A percentile compares a stretch with the other conserved stretches of the same genome.
Evolutionary conservation across 2,888 invertebrate species (phyloP).

Genomic region (Amblyjoppa fuscipennis): DNA sequence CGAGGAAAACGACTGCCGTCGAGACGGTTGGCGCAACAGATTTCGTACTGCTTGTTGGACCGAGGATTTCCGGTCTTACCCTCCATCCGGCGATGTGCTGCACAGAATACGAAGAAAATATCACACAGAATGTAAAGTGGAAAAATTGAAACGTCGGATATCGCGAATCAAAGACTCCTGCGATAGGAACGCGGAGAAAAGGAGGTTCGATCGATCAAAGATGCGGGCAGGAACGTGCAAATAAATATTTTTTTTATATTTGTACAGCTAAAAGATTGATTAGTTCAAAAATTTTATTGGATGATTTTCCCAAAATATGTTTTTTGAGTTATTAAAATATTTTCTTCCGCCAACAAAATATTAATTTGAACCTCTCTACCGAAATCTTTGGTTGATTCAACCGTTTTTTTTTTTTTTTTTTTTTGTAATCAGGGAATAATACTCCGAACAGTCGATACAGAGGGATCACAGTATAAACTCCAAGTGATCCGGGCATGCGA

Average conservation of each 20-base stretch:
- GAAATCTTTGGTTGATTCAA: neutral
- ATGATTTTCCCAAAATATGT: too few relatives aligned
- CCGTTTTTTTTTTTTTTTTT: too few relatives aligned
- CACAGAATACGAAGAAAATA: neutral
- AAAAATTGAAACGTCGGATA: neutral
- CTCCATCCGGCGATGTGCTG: neutral
- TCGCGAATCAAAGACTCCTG: neutral
- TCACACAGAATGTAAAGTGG: neutral
- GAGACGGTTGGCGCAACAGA: constrained; percentile 15
- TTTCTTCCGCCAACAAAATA: neutral
- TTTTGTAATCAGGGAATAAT: neutral
- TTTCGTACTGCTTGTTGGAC: constrained; percentile 8
- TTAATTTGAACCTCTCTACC: neutral
- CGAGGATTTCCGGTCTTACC: constrained; percentile 2
- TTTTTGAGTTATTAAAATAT: too few relatives aligned
- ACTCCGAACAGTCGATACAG: neutral
- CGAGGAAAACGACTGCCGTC: neutral
- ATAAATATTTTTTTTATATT: too few relatives aligned
- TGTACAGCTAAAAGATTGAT: too few relatives aligned
- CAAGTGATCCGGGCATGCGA: neutral
- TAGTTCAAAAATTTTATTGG: too few relatives aligned
- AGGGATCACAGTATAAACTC: neutral
- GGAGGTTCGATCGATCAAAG: neutral
- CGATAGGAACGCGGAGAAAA: neutral
- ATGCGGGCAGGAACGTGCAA: neutral